Evolutionary conservation across 1,140 invertebrate species (phyloP).

Genomic region (Andrena cerasifolii): DNA sequence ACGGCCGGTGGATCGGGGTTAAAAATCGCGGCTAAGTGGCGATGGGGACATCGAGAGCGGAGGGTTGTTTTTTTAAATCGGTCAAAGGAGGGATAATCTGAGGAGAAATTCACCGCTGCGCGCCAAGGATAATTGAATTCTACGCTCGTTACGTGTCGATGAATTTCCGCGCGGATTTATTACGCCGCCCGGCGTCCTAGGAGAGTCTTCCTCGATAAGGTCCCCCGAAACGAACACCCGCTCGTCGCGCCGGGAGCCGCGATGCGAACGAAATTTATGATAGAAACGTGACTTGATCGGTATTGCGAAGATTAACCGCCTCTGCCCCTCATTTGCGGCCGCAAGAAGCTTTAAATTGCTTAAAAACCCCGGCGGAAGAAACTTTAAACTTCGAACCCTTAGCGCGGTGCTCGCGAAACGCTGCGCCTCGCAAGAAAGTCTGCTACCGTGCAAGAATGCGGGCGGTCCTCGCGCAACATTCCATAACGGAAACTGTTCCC

Average conservation of each 20-base stretch:
- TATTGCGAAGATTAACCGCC: background rate
- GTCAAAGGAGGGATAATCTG: no score
- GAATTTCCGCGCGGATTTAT: conserved; percentile 25
- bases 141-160: conserved; percentile 27
- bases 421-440: background rate
- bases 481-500: conserved; percentile 33
- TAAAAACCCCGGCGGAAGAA: no score
- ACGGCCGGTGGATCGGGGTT: no score
- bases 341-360: background rate
- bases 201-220: background rate
- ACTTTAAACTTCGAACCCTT: no score
- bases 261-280: background rate
- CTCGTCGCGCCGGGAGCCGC: background rate
- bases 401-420: background rate
- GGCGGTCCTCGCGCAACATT: conserved; percentile 27
- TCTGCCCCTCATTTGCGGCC: background rate
- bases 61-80: no score
- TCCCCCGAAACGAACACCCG: background rate
- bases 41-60: no score
- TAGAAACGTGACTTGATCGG: background rate
- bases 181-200: background rate
- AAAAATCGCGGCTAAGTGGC: no score
- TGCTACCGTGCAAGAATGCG: conserved; percentile 8
- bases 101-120: background rate
- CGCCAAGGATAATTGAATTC: conserved; percentile 19